These are phyloP conservation scores for Leucopsar rothschildi DNA, from an alignment of 2,113 vertebrate genomes.

Conservation along the genomic window DNA sequence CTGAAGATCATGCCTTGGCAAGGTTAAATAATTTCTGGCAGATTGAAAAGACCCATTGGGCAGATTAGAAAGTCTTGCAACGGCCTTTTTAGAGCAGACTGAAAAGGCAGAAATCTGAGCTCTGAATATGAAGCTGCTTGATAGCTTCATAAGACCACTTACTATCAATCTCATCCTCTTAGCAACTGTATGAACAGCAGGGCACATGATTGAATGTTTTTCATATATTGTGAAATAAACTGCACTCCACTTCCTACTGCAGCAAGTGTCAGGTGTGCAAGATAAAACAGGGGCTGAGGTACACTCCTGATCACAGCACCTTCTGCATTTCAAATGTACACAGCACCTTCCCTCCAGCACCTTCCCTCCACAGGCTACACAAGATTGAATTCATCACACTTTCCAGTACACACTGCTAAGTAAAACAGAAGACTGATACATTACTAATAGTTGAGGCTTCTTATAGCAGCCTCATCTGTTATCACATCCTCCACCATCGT, in stretches of 20 bases:
- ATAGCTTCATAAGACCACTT: conserved; percentile 18
- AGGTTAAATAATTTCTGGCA: background rate
- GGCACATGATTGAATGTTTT: conserved; percentile 34
- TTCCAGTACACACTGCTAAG: conserved; percentile 21
- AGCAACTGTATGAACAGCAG: conserved; percentile 25
- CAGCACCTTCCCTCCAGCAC: background rate
- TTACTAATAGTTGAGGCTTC: conserved; percentile 47
- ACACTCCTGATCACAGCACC: background rate
- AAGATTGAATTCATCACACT: background rate
- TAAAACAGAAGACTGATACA: conserved; percentile 42
- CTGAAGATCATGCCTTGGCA: background rate
- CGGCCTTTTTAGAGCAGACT: background rate
- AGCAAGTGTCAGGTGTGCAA: conserved; percentile 32
- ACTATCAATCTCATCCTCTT: conserved; percentile 46
- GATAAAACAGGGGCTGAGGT: conserved; percentile 14
- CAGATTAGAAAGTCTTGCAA: background rate
- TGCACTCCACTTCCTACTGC: background rate
- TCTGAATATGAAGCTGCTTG: conserved; percentile 17
- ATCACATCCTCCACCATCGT: conserved; percentile 18
- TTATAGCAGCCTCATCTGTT: conserved; percentile 56
- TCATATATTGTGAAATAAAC: conserved; percentile 41
- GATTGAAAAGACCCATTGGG: background rate
- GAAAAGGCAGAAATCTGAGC: conserved; percentile 24
- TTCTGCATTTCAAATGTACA: background rate
- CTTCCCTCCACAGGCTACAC: background rate